Base-by-base conservation (phyloP, 2,797 vertebrate species). In the Epinephelus malabaricus region DNA sequence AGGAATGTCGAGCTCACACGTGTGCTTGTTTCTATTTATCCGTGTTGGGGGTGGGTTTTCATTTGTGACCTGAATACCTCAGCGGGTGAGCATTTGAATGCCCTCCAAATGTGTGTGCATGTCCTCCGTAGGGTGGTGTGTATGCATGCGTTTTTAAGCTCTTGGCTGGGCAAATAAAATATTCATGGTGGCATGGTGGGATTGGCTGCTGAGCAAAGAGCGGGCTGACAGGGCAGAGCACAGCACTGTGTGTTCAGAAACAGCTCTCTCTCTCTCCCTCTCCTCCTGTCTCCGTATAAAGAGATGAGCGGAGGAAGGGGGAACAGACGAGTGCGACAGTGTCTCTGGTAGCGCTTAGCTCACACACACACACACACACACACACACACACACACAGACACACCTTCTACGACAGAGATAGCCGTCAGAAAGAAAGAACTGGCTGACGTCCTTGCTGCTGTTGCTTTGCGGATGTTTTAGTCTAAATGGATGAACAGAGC, bases 11-110 rank as follows among this genome's bases (percentile, higher is more conserved):
- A 76, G 40, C 60, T 46, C 69, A 79, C 81, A 79, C 63, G 78
- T 91, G 82, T 79, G 70, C 85, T 84, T 91, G 83, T 89, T 88
- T 92, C 87, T 90, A 83, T 91, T 90, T 89, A 80, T 90, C 86
- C 58, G 63, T 87, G 78, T 66, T 79, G 86, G 83, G 85, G 88
- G 62, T 70, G 79, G 69, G 54, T 87, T 65, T 85, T 91, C 75
- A 81, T 88, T 91, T 92, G 78, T 94, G 92, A 92, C 91, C 92
- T 93, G 91, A 94, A 94, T 94, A 91, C 90, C 88, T 93, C 83
- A 69, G 89, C 65, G 87, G 90, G 81, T 90, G 83, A 90, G 85
- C 83, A 75, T 86, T 90, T 90, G 86, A 77, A 62, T 86, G 92
- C 80, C 93, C 90, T 93, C 87, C 83, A 86, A 92, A 77, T 82